Conservation (phyloP, 1,140 invertebrate species). For the Dreissena polymorpha region DNA sequence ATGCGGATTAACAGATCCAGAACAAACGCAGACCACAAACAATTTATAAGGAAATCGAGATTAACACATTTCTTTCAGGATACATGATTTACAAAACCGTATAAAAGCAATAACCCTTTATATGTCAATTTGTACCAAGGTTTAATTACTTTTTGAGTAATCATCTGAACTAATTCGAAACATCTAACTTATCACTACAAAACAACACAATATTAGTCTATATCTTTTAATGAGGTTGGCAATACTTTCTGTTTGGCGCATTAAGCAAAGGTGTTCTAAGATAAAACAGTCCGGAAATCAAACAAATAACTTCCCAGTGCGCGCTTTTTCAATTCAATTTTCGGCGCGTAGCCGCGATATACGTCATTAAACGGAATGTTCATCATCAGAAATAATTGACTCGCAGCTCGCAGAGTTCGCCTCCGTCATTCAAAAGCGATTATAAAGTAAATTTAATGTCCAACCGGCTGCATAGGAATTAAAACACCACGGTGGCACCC, state of each 20-base stretch:
- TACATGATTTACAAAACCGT: too few relatives aligned
- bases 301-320: slow-evolving; percentile 28
- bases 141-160: too few relatives aligned
- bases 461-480: slow-evolving; percentile 48
- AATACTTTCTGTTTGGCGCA: slow-evolving; percentile 18
- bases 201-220: slow-evolving; percentile 26
- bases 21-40: too few relatives aligned
- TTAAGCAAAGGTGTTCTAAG: slow-evolving; percentile 22
- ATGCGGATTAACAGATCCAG: too few relatives aligned
- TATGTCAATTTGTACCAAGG: too few relatives aligned
- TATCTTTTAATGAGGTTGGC: slow-evolving; percentile 29
- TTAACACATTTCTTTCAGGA: too few relatives aligned
- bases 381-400: slow-evolving; percentile 50
- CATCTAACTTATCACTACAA: slow-evolving; percentile 33
- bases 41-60: too few relatives aligned
- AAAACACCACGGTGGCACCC: slow-evolving; percentile 18
- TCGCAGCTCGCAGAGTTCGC: slow-evolving; percentile 21
- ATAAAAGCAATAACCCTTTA: too few relatives aligned
- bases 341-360: background rate
- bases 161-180: slow-evolving; percentile 12
- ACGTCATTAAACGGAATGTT: slow-evolving; percentile 48
- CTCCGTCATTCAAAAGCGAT: slow-evolving; percentile 39
- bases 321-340: slow-evolving; percentile 34
- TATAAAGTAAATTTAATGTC: slow-evolving; percentile 34
- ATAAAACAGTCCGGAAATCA: slow-evolving; percentile 38